A percentile compares a stretch with the other conserved stretches of the same genome.
Conservation (phyloP, 2,113 vertebrate species). For the Corythornis cristatus region DNA sequence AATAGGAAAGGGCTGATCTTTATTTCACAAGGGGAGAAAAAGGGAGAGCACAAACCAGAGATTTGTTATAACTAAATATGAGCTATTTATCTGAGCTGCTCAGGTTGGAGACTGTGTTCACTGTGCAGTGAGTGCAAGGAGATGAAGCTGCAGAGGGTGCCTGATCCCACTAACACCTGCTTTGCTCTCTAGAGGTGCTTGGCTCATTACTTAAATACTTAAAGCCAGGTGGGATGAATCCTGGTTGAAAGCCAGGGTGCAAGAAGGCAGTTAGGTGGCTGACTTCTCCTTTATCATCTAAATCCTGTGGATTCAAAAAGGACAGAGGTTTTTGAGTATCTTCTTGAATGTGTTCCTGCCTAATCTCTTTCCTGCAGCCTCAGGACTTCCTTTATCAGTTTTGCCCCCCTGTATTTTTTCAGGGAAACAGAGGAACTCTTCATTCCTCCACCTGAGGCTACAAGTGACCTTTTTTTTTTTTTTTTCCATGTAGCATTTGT, state of each 20-base stretch:
- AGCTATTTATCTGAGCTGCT: neutral
- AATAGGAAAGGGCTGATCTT: neutral
- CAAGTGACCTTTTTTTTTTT: neutral
- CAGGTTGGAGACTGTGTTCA: neutral
- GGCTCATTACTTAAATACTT: neutral
- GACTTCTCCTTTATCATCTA: neutral
- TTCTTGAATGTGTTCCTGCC: neutral
- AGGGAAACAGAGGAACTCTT: neutral
- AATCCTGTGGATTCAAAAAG: neutral
- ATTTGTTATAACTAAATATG: neutral
- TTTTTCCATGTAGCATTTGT: neutral
- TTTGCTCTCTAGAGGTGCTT: neutral
- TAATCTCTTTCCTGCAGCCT: slow-evolving; percentile 17
- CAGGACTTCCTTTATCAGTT: neutral
- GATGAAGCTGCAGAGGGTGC: neutral
- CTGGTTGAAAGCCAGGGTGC: neutral
- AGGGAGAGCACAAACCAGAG: neutral
- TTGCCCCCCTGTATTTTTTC: neutral
- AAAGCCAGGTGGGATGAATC: neutral
- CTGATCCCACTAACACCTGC: neutral
- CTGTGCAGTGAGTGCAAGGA: neutral
- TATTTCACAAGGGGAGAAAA: neutral
- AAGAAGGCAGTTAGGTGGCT: neutral
- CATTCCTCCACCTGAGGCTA: neutral
- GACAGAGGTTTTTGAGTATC: neutral